Conservation (phyloP, 1,140 invertebrate genomes). For the Cataglyphis hispanica region DNA sequence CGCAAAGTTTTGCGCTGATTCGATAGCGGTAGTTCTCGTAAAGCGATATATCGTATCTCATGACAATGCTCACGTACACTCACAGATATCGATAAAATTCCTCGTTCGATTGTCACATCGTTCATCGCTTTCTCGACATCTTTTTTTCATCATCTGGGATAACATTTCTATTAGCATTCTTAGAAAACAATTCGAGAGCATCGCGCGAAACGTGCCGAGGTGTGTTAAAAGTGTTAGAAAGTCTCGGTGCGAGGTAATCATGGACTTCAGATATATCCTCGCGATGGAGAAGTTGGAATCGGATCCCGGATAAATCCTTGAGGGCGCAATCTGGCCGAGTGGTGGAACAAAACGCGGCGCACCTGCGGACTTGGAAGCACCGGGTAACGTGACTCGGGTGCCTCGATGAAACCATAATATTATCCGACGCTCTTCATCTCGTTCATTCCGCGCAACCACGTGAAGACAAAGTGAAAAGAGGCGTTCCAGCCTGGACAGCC, state of each 20-base stretch:
- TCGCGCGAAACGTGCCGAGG: conserved; percentile 11
- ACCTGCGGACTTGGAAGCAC: conserved; percentile 67
- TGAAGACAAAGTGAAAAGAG: conserved; percentile 31
- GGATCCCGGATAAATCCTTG: conserved; percentile 72
- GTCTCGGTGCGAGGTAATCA: conserved; percentile 5
- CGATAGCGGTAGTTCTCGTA: not conserved
- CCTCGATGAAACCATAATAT: conserved; percentile 74
- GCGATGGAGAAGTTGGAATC: conserved; percentile 59
- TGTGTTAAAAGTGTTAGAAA: not conserved
- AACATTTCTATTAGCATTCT: not conserved
- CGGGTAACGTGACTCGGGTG: conserved; percentile 71
- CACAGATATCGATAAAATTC: conserved; percentile 7
- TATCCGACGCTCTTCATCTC: conserved; percentile 71
- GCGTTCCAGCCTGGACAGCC: not conserved
- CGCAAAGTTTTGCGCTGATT: not conserved
- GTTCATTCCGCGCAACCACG: conserved; percentile 38
- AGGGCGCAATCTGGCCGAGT: conserved; percentile 71
- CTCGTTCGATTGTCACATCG: not conserved
- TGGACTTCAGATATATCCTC: conserved; percentile 30
- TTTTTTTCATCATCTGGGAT: not conserved
- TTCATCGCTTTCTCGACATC: not conserved
- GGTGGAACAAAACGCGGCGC: conserved; percentile 68
- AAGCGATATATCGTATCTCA: conserved; percentile 2
- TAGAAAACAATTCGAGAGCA: not conserved
- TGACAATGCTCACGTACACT: not conserved